phyloP scores from a whole-genome alignment of 1,140 invertebrate genomes.

The Cepaea nemoralis region DNA sequence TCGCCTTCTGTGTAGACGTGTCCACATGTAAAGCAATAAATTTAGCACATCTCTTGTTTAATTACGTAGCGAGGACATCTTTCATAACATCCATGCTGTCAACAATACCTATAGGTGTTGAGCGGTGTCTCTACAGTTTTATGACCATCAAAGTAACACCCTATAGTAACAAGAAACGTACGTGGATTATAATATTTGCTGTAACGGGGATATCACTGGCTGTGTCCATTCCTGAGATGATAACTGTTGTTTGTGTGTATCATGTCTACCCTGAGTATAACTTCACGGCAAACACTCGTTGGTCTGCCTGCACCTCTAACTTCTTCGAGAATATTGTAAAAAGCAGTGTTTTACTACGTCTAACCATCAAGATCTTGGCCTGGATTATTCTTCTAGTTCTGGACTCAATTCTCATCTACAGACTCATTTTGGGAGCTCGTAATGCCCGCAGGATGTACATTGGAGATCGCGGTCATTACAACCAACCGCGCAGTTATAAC shows the following conservation, averaged over 20 bases:
- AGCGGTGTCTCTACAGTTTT: conserved; percentile 7
- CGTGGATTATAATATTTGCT: neutral
- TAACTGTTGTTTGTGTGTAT: neutral
- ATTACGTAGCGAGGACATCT: conserved; percentile 7
- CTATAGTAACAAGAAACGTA: neutral
- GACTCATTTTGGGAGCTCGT: neutral
- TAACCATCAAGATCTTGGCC: neutral
- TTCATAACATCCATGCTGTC: conserved; percentile 18
- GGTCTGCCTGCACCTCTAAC: neutral
- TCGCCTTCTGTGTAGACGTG: neutral
- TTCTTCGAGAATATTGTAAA: neutral
- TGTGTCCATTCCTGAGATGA: neutral
- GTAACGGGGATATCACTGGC: neutral
- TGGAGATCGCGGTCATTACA: neutral
- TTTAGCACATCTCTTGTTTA: neutral
- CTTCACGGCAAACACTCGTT: neutral
- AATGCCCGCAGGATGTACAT: neutral
- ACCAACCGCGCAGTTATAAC: neutral
- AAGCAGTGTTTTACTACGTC: neutral
- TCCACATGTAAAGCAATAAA: neutral
- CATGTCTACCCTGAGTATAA: neutral
- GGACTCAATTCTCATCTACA: conserved; percentile 14
- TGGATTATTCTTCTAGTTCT: conserved; percentile 20
- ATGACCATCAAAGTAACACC: neutral
- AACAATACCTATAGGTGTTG: conserved; percentile 5